These are phyloP conservation scores for Rhinella marina DNA, from an alignment of 2,797 vertebrate genomes.

Conservation along the genomic window DNA sequence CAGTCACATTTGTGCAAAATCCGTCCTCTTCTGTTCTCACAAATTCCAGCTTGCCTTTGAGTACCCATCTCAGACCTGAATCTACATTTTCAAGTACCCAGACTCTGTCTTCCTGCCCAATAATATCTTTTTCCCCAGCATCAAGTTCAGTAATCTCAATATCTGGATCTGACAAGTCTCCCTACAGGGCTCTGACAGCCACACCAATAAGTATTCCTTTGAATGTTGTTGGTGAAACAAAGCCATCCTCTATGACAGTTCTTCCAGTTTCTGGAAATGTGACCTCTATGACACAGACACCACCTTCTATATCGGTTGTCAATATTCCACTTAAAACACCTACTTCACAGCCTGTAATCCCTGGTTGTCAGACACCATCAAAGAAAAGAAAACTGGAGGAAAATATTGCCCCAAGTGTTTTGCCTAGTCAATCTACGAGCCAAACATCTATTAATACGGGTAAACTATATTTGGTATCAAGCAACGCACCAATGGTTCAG, in stretches of 20 bases:
- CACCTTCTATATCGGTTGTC: not conserved
- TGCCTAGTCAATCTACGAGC: not conserved
- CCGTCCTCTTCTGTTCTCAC: not conserved
- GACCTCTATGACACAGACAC: not conserved
- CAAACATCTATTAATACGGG: not conserved
- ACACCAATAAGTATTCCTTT: not conserved
- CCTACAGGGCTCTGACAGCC: not conserved
- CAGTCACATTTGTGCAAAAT: not conserved
- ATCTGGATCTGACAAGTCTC: not conserved
- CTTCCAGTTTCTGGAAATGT: not conserved
- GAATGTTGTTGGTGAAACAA: not conserved
- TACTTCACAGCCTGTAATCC: not conserved
- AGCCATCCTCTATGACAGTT: not conserved
- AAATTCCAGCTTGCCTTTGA: not conserved
- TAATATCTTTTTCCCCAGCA: not conserved
- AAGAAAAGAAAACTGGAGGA: conserved; percentile 18
- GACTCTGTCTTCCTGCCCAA: not conserved
- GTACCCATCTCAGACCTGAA: not conserved
- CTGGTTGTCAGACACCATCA: not conserved
- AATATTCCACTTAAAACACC: not conserved
- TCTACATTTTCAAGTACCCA: not conserved
- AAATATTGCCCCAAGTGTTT: not conserved
- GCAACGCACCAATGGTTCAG: not conserved
- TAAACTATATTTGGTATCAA: not conserved
- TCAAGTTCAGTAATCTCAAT: not conserved